These are phyloP conservation scores for Phallusia fumigata DNA, from an alignment of 23 tunicate genomes.

Conservation along the genomic window DNA sequence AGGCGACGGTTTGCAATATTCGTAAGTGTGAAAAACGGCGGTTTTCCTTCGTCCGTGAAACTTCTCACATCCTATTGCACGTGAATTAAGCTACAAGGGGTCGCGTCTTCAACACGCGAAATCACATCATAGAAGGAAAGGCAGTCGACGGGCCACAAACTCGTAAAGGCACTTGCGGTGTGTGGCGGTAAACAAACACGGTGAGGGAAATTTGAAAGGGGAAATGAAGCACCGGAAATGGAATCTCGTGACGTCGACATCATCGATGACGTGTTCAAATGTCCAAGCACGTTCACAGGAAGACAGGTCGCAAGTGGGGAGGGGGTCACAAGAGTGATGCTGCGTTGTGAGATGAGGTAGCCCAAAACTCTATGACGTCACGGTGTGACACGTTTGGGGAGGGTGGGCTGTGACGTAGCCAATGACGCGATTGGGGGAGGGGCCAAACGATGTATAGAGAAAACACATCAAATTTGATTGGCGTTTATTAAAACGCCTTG, in stretches of 20 bases:
- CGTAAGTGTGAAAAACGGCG: background rate
- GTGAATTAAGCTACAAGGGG: background rate
- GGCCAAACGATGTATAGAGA: background rate
- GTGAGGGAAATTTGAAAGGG: background rate
- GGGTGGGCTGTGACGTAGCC: no score
- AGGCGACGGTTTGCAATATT: slow-evolving; percentile 1
- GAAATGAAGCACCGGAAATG: background rate
- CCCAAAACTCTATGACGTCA: background rate
- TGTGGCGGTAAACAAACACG: no score
- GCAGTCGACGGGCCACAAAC: background rate
- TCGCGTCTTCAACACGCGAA: background rate
- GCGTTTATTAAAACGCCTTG: no score
- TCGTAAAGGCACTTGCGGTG: background rate
- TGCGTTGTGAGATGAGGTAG: background rate
- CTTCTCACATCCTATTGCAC: background rate
- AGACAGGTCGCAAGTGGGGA: background rate
- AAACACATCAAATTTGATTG: no score
- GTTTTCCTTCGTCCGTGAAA: background rate
- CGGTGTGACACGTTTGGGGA: background rate
- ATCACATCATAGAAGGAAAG: slow-evolving; percentile 3
- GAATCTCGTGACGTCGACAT: no score
- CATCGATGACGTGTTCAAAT: no score
- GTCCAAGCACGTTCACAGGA: background rate
- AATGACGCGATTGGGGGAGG: background rate
- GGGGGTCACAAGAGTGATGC: no score